Base-by-base conservation (phyloP, 2,113 vertebrate species). In the Ailuropoda melanoleuca region DNA sequence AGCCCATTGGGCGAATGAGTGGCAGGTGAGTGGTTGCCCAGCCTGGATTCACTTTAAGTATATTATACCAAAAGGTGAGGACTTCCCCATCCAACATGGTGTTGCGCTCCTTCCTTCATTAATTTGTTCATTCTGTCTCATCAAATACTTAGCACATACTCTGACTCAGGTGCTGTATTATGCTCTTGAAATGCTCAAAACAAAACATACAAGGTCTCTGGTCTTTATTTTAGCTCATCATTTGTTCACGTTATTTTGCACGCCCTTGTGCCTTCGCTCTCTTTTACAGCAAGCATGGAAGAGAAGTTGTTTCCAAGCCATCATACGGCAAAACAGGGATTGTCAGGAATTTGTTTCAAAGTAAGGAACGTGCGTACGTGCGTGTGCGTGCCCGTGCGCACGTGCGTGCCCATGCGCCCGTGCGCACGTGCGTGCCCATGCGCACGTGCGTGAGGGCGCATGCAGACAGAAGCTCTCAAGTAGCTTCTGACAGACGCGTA, bases 391-490 rank as follows among this genome's bases (percentile, higher is more conserved):
- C 34, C 24, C 0, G 43, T 23, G 46, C 8, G 11, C 0, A n/a
- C 12, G 11, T 19, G 29, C 1, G n/a, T 7, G 15, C 13, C 6
- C 9, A 11, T 46, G 62, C 12, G 26, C 66, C 19, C 5, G 6
- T 29, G 0, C 3, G 1, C n/a, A n/a, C 5, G 4, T 4, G 26
- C 1, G 17, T 15, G n/a, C 13, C 6, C 9, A 11, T 46, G 62
- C 12, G 26, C 66, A n/a, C 5, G 6, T 29, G 0, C 3, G 1
- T n/a, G 77, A 18, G 15, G 7, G 21, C 6, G 31, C 26, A 1
- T n/a, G 58, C n/a, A 3, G 9, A 21, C 8, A 3, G 43, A 1
- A 21, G 17, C n/a, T 48, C 43, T 55, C 34, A 4, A 37, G 15
- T 15, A 23, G 2, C 46, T 58, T 64, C 18, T 46, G 68, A 75